These are phyloP conservation scores for Botia almorhae DNA, from an alignment of 2,797 vertebrate species.

Conservation along the genomic window DNA sequence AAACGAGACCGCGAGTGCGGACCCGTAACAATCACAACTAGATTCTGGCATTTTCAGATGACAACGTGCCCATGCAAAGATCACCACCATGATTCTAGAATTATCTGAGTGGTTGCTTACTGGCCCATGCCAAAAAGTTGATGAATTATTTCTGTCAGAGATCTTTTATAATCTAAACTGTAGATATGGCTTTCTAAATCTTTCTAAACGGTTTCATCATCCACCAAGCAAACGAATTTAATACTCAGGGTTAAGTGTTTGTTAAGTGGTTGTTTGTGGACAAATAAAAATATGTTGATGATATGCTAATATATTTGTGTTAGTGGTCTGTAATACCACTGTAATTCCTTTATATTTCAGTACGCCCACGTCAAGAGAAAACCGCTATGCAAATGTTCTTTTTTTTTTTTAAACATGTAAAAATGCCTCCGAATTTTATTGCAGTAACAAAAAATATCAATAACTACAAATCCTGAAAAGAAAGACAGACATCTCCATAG, in stretches of 20 bases:
- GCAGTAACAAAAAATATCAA: neutral
- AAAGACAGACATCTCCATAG: conserved; percentile 13
- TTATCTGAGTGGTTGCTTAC: neutral
- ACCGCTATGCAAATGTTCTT: neutral
- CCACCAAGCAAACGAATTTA: too few relatives aligned
- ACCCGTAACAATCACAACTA: neutral
- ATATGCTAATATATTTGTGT: neutral
- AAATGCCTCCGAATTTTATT: neutral
- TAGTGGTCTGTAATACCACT: neutral
- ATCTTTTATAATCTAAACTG: neutral
- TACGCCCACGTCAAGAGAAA: neutral
- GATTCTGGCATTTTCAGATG: neutral
- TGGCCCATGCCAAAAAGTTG: neutral
- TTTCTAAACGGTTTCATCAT: too few relatives aligned
- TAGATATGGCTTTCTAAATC: neutral
- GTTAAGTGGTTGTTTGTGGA: neutral
- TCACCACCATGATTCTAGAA: neutral
- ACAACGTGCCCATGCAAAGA: neutral
- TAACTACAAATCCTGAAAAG: conserved; percentile 11
- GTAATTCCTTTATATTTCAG: neutral
- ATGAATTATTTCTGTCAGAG: too few relatives aligned
- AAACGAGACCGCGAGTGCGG: conserved; percentile 5
- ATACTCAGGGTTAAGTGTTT: too few relatives aligned
- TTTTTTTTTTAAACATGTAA: too few relatives aligned
- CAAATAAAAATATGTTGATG: neutral